Conservation (phyloP, 2,113 vertebrate genomes). For the Forbesichthys papilliferus region DNA sequence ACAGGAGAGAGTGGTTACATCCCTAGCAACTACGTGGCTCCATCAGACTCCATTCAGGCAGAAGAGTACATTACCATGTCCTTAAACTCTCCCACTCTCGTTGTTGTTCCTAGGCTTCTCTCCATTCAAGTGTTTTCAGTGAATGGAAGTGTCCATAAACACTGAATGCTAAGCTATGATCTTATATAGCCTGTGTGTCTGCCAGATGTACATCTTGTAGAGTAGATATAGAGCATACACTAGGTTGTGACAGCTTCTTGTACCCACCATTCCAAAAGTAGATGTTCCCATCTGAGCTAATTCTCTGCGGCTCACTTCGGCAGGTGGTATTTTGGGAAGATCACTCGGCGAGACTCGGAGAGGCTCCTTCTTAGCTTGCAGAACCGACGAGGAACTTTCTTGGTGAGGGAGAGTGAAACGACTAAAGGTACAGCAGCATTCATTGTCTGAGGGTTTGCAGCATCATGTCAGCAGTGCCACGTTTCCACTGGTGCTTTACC, state of each 20-base stretch:
- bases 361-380: constrained; percentile 88
- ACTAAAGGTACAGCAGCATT: constrained; percentile 84
- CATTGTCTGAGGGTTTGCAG: too few relatives aligned
- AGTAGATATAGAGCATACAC: background rate
- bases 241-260: background rate
- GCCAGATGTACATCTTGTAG: background rate
- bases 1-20: constrained; percentile 95
- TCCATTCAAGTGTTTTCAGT: background rate
- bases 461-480: too few relatives aligned
- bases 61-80: constrained; percentile 87
- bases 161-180: too few relatives aligned
- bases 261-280: constrained; percentile 13
- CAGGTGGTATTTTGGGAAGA: constrained; percentile 98
- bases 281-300: constrained; percentile 53
- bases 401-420: constrained; percentile 95
- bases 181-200: background rate
- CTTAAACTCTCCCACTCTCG: constrained; percentile 29
- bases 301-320: constrained; percentile 41
- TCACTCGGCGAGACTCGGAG: constrained; percentile 93
- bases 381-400: constrained; percentile 92
- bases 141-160: too few relatives aligned
- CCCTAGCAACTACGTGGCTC: constrained; percentile 97
- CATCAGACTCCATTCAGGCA: constrained; percentile 97
- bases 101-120: background rate
- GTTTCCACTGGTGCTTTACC: too few relatives aligned